Conservation (phyloP, 1,140 invertebrate genomes). For the Aphelinus atriplicis region DNA sequence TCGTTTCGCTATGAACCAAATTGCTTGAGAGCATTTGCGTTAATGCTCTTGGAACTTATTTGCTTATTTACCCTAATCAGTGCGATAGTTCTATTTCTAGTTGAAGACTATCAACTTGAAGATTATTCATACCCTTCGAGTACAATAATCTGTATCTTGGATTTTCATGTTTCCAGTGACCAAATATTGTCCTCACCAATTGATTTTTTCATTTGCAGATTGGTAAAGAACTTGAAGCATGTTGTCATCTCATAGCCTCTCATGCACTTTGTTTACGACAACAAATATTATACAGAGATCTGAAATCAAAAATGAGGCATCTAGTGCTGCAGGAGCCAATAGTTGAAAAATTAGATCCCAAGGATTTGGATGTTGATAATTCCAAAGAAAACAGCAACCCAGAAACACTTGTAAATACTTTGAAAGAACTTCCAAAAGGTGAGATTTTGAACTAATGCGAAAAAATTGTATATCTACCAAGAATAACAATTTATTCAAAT, state of each 20-base stretch:
- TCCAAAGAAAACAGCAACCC: slow-evolving; percentile 46
- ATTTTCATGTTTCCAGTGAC: too few species aligned
- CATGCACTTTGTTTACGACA: slow-evolving; percentile 56
- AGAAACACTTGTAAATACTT: slow-evolving; percentile 46
- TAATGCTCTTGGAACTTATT: too few species aligned
- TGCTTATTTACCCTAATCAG: too few species aligned
- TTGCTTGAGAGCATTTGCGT: too few species aligned
- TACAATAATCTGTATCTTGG: too few species aligned
- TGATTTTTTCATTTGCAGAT: slow-evolving; percentile 38
- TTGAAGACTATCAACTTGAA: too few species aligned
- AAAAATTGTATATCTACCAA: too few species aligned
- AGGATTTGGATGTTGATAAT: slow-evolving; percentile 44
- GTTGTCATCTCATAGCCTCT: slow-evolving; percentile 56
- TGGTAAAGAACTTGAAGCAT: slow-evolving; percentile 52
- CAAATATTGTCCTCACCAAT: too few species aligned
- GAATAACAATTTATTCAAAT: not conserved
- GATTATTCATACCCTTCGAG: too few species aligned
- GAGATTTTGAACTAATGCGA: too few species aligned
- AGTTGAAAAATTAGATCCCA: slow-evolving; percentile 47
- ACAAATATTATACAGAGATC: slow-evolving; percentile 52
- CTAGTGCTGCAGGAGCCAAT: slow-evolving; percentile 40
- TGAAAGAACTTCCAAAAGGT: slow-evolving; percentile 56
- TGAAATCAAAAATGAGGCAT: slow-evolving; percentile 48
- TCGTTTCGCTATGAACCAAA: too few species aligned
- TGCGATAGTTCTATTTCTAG: too few species aligned